Evolutionary conservation across 2,888 invertebrate species (phyloP).

Genomic region (Tholera decimalis): DNA sequence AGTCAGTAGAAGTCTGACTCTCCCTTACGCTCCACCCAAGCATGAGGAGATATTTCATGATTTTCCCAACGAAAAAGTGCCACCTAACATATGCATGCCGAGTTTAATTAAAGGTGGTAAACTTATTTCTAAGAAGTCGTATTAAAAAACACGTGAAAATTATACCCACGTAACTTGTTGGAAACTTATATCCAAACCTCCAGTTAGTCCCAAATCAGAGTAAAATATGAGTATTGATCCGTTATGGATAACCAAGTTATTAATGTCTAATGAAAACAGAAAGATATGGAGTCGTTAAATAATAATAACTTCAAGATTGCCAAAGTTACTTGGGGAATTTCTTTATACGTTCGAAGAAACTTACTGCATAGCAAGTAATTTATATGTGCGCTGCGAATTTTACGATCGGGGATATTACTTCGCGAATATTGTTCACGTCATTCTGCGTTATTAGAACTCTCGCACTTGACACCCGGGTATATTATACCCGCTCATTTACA

Average conservation of each 20-base stretch:
- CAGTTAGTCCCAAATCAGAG: neutral
- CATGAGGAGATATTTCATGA: no score
- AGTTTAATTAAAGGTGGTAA: no score
- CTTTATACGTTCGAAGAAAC: constrained; percentile 59
- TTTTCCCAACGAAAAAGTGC: no score
- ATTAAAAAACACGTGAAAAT: no score
- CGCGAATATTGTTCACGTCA: constrained; percentile 66
- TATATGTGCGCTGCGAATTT: constrained; percentile 60
- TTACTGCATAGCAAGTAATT: constrained; percentile 63
- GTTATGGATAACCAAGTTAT: constrained; percentile 33
- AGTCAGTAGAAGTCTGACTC: no score
- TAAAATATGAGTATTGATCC: constrained; percentile 34
- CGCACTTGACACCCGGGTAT: constrained; percentile 52
- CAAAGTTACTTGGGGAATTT: constrained; percentile 65
- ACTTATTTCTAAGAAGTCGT: no score
- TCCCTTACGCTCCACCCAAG: no score
- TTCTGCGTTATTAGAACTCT: constrained; percentile 58
- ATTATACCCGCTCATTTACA: constrained; percentile 60
- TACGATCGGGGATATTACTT: constrained; percentile 65
- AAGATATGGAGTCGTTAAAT: constrained; percentile 52
- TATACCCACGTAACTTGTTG: no score
- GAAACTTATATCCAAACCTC: neutral
- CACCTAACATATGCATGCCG: no score
- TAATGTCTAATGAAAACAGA: constrained; percentile 54
- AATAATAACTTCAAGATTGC: constrained; percentile 64